phyloP scores from a whole-genome alignment of 2,888 invertebrate genomes.

The Bugula neritina region DNA sequence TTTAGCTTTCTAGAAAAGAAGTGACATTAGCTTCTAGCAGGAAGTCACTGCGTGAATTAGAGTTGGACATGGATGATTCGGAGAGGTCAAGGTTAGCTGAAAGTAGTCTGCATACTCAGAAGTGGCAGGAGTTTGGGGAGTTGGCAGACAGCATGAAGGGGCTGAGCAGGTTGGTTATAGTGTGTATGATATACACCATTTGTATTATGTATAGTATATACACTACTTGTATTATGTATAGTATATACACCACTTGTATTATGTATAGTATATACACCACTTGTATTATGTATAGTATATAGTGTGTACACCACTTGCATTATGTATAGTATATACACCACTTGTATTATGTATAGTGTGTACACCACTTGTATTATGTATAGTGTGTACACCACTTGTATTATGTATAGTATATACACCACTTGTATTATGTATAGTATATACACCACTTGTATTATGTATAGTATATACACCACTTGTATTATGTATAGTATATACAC shows the following conservation, averaged over 20 bases:
- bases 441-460: too few relatives aligned
- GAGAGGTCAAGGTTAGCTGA: slow-evolving; percentile 41
- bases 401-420: too few relatives aligned
- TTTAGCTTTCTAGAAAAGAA: slow-evolving; percentile 6
- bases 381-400: too few relatives aligned
- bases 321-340: not conserved
- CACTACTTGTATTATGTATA: not conserved
- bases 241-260: not conserved
- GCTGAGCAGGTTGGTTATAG: slow-evolving; percentile 34
- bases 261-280: not conserved
- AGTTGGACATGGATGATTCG: slow-evolving; percentile 13
- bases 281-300: not conserved
- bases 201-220: not conserved
- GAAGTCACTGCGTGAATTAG: slow-evolving; percentile 7
- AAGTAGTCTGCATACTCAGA: slow-evolving; percentile 43
- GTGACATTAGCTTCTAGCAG: slow-evolving; percentile 9
- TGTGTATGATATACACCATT: not conserved
- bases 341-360: not conserved
- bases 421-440: too few relatives aligned
- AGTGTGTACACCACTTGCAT: not conserved
- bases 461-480: too few relatives aligned
- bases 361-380: too few relatives aligned
- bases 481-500: too few relatives aligned
- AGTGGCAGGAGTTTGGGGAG: slow-evolving; percentile 52
- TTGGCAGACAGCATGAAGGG: slow-evolving; percentile 51